These are phyloP conservation scores for Catharus minimus DNA, from an alignment of 2,113 vertebrate species.

Conservation along the genomic window DNA sequence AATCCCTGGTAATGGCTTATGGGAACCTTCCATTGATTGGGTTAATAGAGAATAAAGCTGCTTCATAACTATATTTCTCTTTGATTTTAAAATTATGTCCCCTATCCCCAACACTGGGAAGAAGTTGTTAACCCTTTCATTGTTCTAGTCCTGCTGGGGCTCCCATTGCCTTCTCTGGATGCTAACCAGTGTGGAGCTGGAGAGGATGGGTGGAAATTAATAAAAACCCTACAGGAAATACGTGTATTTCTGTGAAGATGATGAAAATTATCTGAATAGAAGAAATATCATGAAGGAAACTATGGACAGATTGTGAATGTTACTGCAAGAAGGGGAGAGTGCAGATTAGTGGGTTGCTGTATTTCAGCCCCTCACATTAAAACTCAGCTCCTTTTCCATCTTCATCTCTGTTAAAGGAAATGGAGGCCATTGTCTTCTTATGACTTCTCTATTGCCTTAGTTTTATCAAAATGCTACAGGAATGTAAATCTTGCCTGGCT, in stretches of 20 bases:
- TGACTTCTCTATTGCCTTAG: background rate
- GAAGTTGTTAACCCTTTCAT: slow-evolving; percentile 1
- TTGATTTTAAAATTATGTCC: slow-evolving; percentile 75
- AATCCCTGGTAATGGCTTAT: slow-evolving; percentile 78
- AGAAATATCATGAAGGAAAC: background rate
- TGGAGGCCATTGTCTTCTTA: background rate
- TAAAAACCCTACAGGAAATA: background rate
- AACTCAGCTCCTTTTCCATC: background rate
- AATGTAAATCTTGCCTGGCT: slow-evolving; percentile 20
- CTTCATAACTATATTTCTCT: slow-evolving; percentile 77
- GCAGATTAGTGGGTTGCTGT: background rate
- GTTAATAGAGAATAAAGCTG: slow-evolving; percentile 88
- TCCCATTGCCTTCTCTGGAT: background rate
- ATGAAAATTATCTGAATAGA: background rate
- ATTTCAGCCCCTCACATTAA: background rate
- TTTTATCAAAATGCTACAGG: background rate
- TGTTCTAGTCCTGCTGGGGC: background rate
- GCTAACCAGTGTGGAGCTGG: background rate
- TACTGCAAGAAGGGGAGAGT: background rate
- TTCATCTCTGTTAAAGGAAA: background rate
- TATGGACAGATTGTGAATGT: background rate
- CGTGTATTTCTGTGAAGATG: background rate
- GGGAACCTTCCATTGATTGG: slow-evolving; percentile 83
- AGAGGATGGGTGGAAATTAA: background rate
- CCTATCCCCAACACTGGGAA: slow-evolving; percentile 28